Evolutionary conservation across 1,140 invertebrate species (phyloP), one percentile per base, ranked within the genome.

Genomic region (Hylaeus volcanicus): DNA sequence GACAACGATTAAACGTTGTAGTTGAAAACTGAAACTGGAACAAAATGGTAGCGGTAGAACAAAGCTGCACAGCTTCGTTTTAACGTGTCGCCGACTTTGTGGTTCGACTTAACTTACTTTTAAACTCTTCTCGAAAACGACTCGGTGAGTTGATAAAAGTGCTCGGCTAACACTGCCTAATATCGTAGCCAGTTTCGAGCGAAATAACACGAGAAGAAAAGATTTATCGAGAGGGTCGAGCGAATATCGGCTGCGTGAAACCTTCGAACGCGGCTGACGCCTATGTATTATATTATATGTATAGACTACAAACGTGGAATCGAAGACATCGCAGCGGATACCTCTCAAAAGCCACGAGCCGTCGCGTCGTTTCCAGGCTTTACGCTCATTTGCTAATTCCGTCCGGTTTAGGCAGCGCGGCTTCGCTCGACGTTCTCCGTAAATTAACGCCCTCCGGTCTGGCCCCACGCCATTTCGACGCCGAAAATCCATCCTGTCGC

Each of bases 321-420:
- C 43, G 72, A 55, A 58, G 58, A 72, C n/a, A 61, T 51, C 55
- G 53, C 14, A 12, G 58, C 41, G 39, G 77, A 72, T 75, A 72
- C 81, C 48, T 63, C 64, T 43, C 60, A 71, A 85, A 83, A 76
- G 76, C 76, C 76, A 53, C 70, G 70, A 51, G n/a, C 53, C 60
- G 66, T 68, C 77, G 45, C 60, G 66, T 68, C 77, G 45, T 85
- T 83, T 69, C 76, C 72, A 43, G 48, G 72, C 71, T 83, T 72
- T 56, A 55, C 63, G 83, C 66, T 83, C 55, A 60, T 75, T 79
- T 61, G 83, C 77, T 83, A 85, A 85, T 85, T 77, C 77, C 66
- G 39, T 53, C 63, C 53, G 81, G 63, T 72, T 85, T 75, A 82
- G 70, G 70, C 45, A 55, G 14, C 45, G 53, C 26, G 68, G 60